Conservation (phyloP, 92 coral and sea anemone species). For the Anthopleura xanthogrammica region DNA sequence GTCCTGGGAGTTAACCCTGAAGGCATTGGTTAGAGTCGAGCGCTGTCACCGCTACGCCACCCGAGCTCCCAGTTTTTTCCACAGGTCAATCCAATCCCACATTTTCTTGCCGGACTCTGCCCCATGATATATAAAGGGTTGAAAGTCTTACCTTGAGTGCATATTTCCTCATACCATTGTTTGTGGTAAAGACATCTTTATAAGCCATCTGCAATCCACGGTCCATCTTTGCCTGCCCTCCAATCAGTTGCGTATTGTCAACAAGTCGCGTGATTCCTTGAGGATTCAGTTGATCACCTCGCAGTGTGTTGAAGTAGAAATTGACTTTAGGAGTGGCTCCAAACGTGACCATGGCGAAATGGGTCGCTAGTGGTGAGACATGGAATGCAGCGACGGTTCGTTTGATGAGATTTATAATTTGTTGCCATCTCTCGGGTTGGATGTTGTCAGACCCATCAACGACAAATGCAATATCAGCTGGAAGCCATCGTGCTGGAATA, state of each 20-base stretch:
- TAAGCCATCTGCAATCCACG: conserved; percentile 53
- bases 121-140: no score
- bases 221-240: conserved; percentile 62
- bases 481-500: conserved; percentile 53
- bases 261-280: conserved; percentile 49
- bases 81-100: no score
- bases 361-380: conserved; percentile 66
- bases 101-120: no score
- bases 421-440: conserved; percentile 48
- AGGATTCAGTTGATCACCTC: conserved; percentile 50
- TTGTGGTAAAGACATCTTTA: conserved; percentile 55
- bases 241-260: conserved; percentile 32
- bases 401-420: conserved; percentile 45
- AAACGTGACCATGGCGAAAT: conserved; percentile 61
- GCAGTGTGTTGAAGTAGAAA: conserved; percentile 65
- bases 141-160: conserved; percentile 58
- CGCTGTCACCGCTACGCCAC: no score
- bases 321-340: conserved; percentile 50
- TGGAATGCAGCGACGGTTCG: conserved; percentile 59
- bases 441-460: conserved; percentile 58
- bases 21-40: no score
- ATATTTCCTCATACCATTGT: conserved; percentile 62
- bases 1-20: no score
- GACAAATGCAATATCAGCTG: conserved; percentile 61
- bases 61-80: no score